Evolutionary conservation across 2,797 vertebrate genomes (phyloP).

Genomic region (Scyliorhinus canicula): DNA sequence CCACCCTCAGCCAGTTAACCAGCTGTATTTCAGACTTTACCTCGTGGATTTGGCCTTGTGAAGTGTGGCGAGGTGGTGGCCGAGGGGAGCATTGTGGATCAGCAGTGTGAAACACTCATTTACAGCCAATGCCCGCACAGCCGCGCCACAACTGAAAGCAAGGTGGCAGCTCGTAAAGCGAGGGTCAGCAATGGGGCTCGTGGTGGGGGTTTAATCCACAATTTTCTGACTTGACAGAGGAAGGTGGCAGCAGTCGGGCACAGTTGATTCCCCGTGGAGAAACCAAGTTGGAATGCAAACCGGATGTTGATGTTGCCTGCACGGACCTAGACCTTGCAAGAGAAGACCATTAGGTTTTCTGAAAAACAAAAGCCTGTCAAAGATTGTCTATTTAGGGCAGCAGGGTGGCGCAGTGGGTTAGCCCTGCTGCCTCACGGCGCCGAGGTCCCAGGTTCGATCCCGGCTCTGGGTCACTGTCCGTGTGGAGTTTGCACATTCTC

Average conservation of each 20-base stretch:
- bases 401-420: too few species aligned
- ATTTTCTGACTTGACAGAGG: not conserved
- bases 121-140: not conserved
- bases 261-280: not conserved
- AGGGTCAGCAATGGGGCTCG: not conserved
- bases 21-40: not conserved
- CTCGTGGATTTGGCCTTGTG: not conserved
- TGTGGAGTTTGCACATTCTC: too few species aligned
- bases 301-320: not conserved
- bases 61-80: not conserved
- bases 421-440: too few species aligned
- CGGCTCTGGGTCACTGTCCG: too few species aligned
- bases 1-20: not conserved
- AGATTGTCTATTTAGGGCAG: too few species aligned
- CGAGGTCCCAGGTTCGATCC: too few species aligned
- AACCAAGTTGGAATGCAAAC: not conserved
- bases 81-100: not conserved
- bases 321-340: not conserved
- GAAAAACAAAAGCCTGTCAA: not conserved
- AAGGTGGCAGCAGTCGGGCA: not conserved
- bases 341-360: not conserved
- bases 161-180: not conserved
- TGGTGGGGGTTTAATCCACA: not conserved
- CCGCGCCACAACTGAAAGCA: too few species aligned
- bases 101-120: not conserved